Evolutionary conservation across 2,797 vertebrate genomes (phyloP).

Genomic region (Manis javanica): DNA sequence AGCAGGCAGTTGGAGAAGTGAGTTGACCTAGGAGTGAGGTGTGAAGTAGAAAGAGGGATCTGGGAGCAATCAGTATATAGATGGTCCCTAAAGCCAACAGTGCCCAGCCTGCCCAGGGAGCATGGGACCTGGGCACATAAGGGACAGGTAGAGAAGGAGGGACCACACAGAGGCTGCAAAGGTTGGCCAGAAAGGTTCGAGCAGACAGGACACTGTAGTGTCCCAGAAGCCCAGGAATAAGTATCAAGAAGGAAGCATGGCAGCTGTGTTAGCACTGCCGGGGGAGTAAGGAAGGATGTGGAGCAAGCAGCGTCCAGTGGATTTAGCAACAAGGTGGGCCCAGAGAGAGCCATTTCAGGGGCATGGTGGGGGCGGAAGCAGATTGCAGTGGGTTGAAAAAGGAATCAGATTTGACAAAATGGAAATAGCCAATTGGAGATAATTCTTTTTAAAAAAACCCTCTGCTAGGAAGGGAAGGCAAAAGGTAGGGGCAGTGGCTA

Average conservation of each 20-base stretch:
- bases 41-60: neutral
- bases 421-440: constrained; percentile 72
- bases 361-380: constrained; percentile 78
- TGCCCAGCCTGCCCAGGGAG: neutral
- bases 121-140: neutral
- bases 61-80: neutral
- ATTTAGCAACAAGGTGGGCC: constrained; percentile 83
- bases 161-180: neutral
- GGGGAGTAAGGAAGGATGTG: constrained; percentile 67
- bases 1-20: neutral
- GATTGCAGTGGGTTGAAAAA: constrained; percentile 82
- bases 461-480: constrained; percentile 31
- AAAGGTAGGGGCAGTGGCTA: constrained; percentile 63
- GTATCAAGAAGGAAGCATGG: constrained; percentile 43
- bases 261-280: constrained; percentile 42
- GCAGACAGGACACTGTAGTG: neutral
- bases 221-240: constrained; percentile 38
- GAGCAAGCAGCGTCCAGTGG: constrained; percentile 74
- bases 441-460: constrained; percentile 33
- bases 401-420: constrained; percentile 76
- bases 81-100: neutral
- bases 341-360: constrained; percentile 78
- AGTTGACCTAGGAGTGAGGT: neutral
- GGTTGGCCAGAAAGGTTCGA: neutral
- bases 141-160: neutral